Base-by-base conservation (phyloP, 2,797 vertebrate species). In the Aldrovandia affinis region DNA sequence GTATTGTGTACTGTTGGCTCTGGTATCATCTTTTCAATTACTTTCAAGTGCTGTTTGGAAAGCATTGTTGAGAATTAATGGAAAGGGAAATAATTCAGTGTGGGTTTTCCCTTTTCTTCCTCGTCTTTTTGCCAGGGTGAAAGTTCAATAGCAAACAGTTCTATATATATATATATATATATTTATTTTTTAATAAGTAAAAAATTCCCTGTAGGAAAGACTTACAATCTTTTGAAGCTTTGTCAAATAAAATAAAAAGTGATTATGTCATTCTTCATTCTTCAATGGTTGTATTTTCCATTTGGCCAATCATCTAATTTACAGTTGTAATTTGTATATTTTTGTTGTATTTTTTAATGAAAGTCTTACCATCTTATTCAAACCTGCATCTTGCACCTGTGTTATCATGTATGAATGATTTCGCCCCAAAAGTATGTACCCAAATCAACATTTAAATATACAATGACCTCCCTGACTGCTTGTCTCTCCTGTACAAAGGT, bases 1-100 rank as follows among this genome's bases (percentile, higher is more conserved):
- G 83, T 89, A 90, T 83, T 93, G 92, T 93, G 91, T 92, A 90
- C 86, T 89, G 90, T 92, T 89, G 84, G 88, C 85, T 90, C 77
- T 54, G 84, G 81, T 81, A 84, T 87, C 85, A 83, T 20, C 73
- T 87, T 89, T 81, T 80, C 30, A 55, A 78, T n/a, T 18, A 10
- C 78, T 81, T 82, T 75, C 14, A 80, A 75, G 25, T 77, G 83
- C 85, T 90, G 87, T 92, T 87, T 90, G 89, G 87, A 88, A 89
- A 91, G 47, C 50, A 86, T 75, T n/a, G 82, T 59, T 85, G 65
- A 42, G 68, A 84, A 63, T 79, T 65, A 65, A 47, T 79, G 75
- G 65, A 10, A 82, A 33, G 47, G 36, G 61, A 14, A 4, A 61
- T 80, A 50, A 68, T 81, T 83, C 63, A 14, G 18, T n/a, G 3